Evolutionary conservation across 1,140 invertebrate species (phyloP).

Genomic region (Drosophila aff.): DNA sequence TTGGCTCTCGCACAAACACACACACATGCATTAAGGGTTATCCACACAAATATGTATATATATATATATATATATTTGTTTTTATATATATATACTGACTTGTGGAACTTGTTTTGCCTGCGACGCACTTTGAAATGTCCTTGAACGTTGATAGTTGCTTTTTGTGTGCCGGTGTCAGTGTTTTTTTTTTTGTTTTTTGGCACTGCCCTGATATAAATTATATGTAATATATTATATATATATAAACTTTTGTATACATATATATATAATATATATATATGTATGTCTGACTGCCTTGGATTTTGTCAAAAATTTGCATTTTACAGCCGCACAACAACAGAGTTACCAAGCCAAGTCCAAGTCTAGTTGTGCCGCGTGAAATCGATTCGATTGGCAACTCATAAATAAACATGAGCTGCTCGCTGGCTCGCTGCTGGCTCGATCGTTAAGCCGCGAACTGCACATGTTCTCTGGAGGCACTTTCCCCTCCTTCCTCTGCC

Average conservation of each 20-base stretch:
- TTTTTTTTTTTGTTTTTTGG: constrained; percentile 16
- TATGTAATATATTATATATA: neutral
- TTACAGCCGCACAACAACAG: constrained; percentile 20
- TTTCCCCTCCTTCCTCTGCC: neutral
- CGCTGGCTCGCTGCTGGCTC: neutral
- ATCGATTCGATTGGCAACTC: constrained; percentile 58
- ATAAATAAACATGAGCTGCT: constrained; percentile 73
- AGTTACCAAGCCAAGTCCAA: constrained; percentile 29
- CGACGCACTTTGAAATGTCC: constrained; percentile 58
- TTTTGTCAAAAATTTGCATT: constrained; percentile 36
- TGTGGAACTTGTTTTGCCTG: constrained; percentile 51
- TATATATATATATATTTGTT: neutral
- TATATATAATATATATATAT: neutral
- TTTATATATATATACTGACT: constrained; percentile 1
- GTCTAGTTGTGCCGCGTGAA: constrained; percentile 25
- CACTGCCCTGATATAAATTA: constrained; percentile 23
- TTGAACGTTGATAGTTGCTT: constrained; percentile 47
- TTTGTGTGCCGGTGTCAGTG: constrained; percentile 8
- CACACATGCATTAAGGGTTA: constrained; percentile 25
- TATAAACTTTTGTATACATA: neutral
- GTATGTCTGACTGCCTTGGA: constrained; percentile 6
- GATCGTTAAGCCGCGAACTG: constrained; percentile 36
- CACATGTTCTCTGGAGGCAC: constrained; percentile 23
- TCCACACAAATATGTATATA: neutral
- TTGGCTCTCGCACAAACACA: constrained; percentile 19